These are phyloP conservation scores for Nephrotoma flavescens DNA, from an alignment of 2,888 invertebrate species.

Conservation along the genomic window DNA sequence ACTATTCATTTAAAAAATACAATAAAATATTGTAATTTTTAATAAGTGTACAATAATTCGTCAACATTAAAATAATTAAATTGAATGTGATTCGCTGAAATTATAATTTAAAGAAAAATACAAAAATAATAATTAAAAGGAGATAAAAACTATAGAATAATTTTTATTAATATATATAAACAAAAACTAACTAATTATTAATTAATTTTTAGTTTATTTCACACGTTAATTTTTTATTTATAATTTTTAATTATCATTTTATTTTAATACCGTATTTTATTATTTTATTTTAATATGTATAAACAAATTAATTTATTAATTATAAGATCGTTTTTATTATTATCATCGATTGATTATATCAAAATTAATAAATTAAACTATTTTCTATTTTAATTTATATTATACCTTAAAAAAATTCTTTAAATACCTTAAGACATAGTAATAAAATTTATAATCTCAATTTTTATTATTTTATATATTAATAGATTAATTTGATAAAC, in stretches of 20 bases:
- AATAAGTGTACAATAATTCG: not conserved
- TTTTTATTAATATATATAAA: not conserved
- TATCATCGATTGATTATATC: not conserved
- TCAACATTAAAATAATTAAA: not conserved
- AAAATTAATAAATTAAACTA: not conserved
- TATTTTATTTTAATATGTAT: not conserved
- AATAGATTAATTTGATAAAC: not conserved
- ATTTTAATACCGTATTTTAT: not conserved
- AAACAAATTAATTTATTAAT: not conserved
- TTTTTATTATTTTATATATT: not conserved
- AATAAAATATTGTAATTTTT: too few species aligned
- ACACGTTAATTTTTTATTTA: not conserved
- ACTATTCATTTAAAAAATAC: too few species aligned
- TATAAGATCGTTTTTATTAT: not conserved
- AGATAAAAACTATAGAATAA: not conserved
- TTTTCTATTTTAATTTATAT: not conserved
- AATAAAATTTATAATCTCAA: not conserved
- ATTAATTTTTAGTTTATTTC: not conserved
- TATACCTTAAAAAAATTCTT: not conserved
- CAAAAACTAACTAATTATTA: not conserved
- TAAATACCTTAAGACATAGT: not conserved
- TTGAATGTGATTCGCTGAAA: not conserved
- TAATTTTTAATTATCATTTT: not conserved
- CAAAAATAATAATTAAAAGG: not conserved
- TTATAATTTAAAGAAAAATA: not conserved